A percentile compares a stretch with the other conserved stretches of the same genome.
phyloP scores from a whole-genome alignment of 2,113 vertebrate genomes.

The Vombatus ursinus region DNA sequence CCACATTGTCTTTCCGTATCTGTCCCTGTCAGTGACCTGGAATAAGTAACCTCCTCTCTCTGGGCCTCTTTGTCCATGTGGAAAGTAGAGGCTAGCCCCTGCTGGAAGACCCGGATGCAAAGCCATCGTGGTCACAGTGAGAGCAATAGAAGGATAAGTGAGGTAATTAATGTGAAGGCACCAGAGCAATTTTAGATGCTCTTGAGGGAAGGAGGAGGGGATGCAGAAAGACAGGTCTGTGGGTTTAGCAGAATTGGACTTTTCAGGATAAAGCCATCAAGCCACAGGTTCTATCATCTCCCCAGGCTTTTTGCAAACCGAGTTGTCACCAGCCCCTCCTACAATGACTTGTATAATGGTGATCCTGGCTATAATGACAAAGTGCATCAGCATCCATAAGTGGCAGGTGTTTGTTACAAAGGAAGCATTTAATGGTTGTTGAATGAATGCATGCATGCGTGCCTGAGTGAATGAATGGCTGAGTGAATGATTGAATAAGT shows the following conservation, averaged over 20 bases:
- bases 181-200: too few species aligned
- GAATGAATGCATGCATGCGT: neutral
- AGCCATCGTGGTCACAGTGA: neutral
- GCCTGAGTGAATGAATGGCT: too few species aligned
- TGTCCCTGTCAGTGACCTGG: neutral
- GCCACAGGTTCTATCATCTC: neutral
- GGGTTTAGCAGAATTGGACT: too few species aligned
- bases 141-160: neutral
- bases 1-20: neutral
- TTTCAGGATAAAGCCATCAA: neutral
- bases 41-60: neutral
- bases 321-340: too few species aligned
- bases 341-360: too few species aligned
- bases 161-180: neutral
- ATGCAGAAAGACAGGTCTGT: too few species aligned
- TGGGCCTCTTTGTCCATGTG: neutral
- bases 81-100: neutral
- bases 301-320: too few species aligned
- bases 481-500: neutral
- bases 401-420: too few species aligned
- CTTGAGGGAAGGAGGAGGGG: too few species aligned
- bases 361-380: too few species aligned
- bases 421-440: neutral
- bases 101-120: too few species aligned
- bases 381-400: too few species aligned